Percentiles rank a stretch among this genome's conserved stretches.
Evolutionary conservation across 1,140 invertebrate species (phyloP).

Genomic region (Epicauta chinensis): DNA sequence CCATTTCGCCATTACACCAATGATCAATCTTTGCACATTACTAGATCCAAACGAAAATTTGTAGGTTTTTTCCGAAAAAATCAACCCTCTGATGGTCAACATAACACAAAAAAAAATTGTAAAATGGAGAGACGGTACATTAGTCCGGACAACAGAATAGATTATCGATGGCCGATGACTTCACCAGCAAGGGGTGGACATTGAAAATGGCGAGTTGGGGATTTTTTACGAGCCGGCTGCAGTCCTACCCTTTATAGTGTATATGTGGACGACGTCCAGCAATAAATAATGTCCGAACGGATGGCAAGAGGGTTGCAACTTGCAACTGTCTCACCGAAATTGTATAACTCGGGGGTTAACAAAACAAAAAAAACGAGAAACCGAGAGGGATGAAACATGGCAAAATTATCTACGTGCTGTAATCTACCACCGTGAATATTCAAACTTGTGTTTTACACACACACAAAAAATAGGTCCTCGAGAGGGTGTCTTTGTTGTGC

Average conservation of each 20-base stretch:
- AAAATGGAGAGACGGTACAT: constrained; percentile 6
- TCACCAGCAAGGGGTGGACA: constrained; percentile 9
- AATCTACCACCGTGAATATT: too few relatives aligned
- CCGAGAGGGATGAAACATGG: too few relatives aligned
- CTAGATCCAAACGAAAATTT: too few relatives aligned
- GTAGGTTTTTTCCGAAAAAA: too few relatives aligned
- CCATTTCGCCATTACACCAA: constrained; percentile 12
- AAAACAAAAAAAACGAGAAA: too few relatives aligned
- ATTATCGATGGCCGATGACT: constrained; percentile 18
- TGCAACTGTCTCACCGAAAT: constrained; percentile 17
- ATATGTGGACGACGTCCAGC: constrained; percentile 23
- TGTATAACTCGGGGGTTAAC: too few relatives aligned
- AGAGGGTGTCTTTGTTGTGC: too few relatives aligned
- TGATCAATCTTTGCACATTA: too few relatives aligned
- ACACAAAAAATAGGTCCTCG: too few relatives aligned
- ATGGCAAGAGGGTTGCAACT: constrained; percentile 5
- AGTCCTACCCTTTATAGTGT: constrained; percentile 7
- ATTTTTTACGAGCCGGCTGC: constrained; percentile 24
- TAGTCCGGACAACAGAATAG: constrained; percentile 13
- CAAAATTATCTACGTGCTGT: too few relatives aligned
- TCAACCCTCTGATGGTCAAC: too few relatives aligned
- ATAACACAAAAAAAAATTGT: constrained; percentile 10
- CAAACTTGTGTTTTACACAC: too few relatives aligned
- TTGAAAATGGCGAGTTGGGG: constrained; percentile 21
- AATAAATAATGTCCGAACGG: constrained; percentile 20